phyloP scores from a whole-genome alignment of 1,140 invertebrate species.

The Drosophila mauritiana region DNA sequence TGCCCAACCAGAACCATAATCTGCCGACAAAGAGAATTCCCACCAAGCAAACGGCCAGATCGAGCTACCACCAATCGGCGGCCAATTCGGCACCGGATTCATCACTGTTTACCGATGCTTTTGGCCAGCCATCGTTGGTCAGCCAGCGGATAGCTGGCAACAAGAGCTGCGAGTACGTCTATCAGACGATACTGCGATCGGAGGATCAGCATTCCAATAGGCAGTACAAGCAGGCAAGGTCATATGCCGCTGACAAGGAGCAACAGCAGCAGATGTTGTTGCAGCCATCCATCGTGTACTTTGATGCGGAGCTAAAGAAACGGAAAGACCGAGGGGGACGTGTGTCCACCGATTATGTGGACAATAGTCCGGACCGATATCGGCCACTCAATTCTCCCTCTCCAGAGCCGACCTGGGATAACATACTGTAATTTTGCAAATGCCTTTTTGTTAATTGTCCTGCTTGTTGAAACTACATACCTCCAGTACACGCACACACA shows the following conservation, averaged over 20 bases:
- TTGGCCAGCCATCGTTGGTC: conserved; percentile 10
- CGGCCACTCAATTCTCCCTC: conserved; percentile 18
- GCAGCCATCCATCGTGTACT: conserved; percentile 17
- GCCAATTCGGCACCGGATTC: conserved; percentile 30
- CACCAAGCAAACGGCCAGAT: conserved; percentile 29
- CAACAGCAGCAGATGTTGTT: conserved; percentile 18
- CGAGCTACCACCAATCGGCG: conserved; percentile 33
- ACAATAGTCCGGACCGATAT: conserved; percentile 41
- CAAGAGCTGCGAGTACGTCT: conserved; percentile 32
- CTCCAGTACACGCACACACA: conserved; percentile 35
- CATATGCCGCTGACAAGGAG: conserved; percentile 28
- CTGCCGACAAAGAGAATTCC: conserved; percentile 37
- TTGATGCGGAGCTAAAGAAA: conserved; percentile 44
- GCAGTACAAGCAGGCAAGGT: conserved; percentile 13
- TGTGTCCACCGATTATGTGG: conserved; percentile 35
- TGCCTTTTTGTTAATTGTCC: conserved; percentile 37
- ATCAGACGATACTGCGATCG: conserved; percentile 22
- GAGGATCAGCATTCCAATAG: conserved; percentile 36
- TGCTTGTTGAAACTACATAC: conserved; percentile 41
- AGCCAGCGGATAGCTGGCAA: conserved; percentile 24
- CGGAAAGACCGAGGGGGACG: conserved; percentile 38
- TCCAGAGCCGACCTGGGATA: conserved; percentile 54
- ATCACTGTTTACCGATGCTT: conserved; percentile 31
- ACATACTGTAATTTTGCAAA: conserved; percentile 66
- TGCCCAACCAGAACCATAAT: conserved; percentile 29